Conservation (phyloP, 2,888 invertebrate species). For the Platycheirus albimanus region DNA sequence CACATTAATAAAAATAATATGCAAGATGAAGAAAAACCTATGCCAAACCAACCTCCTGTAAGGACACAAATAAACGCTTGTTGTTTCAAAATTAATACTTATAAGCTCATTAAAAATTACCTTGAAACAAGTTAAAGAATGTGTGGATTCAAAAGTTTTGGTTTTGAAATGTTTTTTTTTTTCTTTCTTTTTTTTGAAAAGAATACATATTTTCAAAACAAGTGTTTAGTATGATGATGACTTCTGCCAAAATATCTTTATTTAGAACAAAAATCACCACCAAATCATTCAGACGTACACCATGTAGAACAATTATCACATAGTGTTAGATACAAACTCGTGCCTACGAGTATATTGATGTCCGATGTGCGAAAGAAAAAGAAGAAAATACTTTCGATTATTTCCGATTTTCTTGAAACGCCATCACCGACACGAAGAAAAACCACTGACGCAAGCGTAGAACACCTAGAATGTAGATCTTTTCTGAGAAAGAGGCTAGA, state of each 20-base stretch:
- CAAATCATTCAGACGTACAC: conserved; percentile 20
- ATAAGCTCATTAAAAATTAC: neutral
- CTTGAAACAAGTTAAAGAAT: neutral
- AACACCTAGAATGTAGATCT: conserved; percentile 3
- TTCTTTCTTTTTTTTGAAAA: neutral
- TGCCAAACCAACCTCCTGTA: too few species aligned
- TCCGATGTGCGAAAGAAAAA: conserved; percentile 30
- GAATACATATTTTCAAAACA: conserved; percentile 33
- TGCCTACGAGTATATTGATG: too few species aligned
- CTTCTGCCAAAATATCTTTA: conserved; percentile 61
- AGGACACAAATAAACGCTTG: too few species aligned
- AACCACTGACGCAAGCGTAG: conserved; percentile 48
- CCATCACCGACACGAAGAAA: too few species aligned
- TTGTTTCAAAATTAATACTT: neutral
- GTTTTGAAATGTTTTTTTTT: too few species aligned
- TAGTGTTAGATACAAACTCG: too few species aligned
- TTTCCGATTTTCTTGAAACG: conserved; percentile 57
- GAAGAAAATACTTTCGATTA: conserved; percentile 65
- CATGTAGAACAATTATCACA: conserved; percentile 52
- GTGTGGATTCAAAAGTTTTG: neutral
- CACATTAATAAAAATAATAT: too few species aligned
- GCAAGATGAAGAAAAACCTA: too few species aligned
- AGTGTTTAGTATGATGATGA: conserved; percentile 38
- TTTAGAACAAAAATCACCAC: conserved; percentile 57
- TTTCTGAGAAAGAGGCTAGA: conserved; percentile 25